Conservation (phyloP, 2,888 invertebrate species). For the Nomada flava region DNA sequence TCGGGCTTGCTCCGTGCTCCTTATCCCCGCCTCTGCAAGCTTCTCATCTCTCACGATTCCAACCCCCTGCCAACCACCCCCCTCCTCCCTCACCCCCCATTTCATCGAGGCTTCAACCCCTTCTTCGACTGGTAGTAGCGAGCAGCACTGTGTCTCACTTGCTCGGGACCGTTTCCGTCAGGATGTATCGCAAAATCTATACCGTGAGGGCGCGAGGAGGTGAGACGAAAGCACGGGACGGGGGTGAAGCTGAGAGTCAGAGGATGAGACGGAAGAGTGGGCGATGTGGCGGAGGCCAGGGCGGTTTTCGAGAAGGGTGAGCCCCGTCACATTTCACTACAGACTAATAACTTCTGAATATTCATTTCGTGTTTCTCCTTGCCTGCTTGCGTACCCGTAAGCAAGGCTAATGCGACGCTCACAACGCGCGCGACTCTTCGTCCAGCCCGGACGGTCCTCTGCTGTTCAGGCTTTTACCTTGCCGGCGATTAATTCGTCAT, state of each 20-base stretch:
- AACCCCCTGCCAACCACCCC: constrained; percentile 45
- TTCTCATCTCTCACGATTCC: constrained; percentile 67
- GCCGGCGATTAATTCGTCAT: no score
- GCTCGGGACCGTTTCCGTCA: constrained; percentile 73
- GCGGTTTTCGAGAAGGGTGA: constrained; percentile 81
- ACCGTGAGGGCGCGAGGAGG: constrained; percentile 68
- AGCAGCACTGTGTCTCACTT: constrained; percentile 68
- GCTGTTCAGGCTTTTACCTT: no score
- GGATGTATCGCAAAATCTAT: constrained; percentile 84
- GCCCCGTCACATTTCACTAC: constrained; percentile 84
- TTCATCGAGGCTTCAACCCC: constrained; percentile 77
- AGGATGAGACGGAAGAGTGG: constrained; percentile 68
- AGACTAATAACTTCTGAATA: constrained; percentile 85
- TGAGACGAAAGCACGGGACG: constrained; percentile 54
- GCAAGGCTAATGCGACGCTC: constrained; percentile 82
- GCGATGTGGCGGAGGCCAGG: constrained; percentile 73
- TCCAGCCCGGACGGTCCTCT: neutral
- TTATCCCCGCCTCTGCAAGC: constrained; percentile 37
- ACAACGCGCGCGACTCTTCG: constrained; percentile 68
- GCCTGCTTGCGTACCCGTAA: constrained; percentile 79
- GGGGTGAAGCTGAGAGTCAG: constrained; percentile 48
- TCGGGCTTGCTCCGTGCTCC: constrained; percentile 31
- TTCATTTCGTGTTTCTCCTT: constrained; percentile 84
- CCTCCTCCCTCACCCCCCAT: constrained; percentile 41
- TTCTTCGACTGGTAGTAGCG: constrained; percentile 72